Percentiles rank a stretch among this genome's conserved stretches.
phyloP scores from a whole-genome alignment of 2,113 vertebrate species.

The Aphyosemion australe region DNA sequence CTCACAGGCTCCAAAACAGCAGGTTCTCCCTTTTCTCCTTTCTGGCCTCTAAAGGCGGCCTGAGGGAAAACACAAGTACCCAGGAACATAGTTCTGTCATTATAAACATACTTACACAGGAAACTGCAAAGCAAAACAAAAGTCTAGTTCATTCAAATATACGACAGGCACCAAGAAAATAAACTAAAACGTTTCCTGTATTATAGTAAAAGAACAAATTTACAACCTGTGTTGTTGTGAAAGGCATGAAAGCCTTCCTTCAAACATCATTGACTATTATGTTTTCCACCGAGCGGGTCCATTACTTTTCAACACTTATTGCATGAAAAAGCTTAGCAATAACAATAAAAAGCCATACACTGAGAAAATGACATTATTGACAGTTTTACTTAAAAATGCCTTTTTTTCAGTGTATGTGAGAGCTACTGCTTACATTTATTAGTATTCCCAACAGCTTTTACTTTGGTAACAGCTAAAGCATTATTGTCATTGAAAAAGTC shows the following conservation, averaged over 20 bases:
- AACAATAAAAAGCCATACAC: conserved; percentile 30
- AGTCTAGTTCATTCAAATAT: too few relatives aligned
- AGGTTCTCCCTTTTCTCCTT: conserved; percentile 91
- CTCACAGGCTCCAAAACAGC: conserved; percentile 91
- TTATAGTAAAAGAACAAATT: background rate
- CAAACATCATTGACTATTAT: conserved; percentile 13
- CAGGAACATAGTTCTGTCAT: conserved; percentile 79
- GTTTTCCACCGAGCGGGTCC: conserved; percentile 20
- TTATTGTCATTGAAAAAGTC: conserved; percentile 21
- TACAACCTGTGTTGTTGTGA: conserved; percentile 21
- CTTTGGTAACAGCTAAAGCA: background rate
- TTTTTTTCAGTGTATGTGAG: conserved; percentile 35
- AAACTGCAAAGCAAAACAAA: background rate
- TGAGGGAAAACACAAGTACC: conserved; percentile 88
- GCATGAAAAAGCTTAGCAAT: conserved; percentile 23
- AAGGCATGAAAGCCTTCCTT: background rate
- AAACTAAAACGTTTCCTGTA: background rate
- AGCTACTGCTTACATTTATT: background rate
- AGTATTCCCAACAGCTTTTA: conserved; percentile 26
- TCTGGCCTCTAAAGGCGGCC: conserved; percentile 82
- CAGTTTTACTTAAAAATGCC: conserved; percentile 30
- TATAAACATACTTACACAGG: conserved; percentile 31
- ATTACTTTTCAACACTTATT: background rate
- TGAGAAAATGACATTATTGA: conserved; percentile 39
- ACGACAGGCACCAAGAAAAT: background rate